Evolutionary conservation across 2,113 vertebrate species (phyloP).

Genomic region (Thermophis baileyi): DNA sequence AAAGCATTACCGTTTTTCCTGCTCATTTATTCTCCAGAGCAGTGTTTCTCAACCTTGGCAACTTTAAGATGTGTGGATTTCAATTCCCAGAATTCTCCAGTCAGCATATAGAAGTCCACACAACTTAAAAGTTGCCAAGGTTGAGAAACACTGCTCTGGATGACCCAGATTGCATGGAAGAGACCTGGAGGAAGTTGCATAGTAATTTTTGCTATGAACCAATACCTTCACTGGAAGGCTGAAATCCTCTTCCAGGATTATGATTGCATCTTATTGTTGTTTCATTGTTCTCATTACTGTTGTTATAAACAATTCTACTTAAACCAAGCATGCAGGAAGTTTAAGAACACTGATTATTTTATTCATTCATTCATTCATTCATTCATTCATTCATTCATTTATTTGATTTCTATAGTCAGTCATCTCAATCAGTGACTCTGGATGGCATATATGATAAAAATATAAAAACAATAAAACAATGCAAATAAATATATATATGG

Average conservation of each 20-base stretch:
- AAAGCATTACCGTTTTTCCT: background rate
- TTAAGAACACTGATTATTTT: background rate
- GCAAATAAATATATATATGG: background rate
- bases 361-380: background rate
- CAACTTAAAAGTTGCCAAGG: background rate
- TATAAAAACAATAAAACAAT: background rate
- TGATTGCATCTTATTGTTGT: background rate
- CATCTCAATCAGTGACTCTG: background rate
- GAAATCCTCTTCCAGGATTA: background rate
- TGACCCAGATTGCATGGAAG: background rate
- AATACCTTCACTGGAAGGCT: background rate
- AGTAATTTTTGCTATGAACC: background rate
- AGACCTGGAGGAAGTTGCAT: background rate
- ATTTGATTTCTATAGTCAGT: background rate
- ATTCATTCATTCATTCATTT: background rate
- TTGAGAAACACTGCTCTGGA: background rate
- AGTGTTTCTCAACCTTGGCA: background rate
- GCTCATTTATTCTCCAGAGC: background rate
- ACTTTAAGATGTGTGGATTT: background rate
- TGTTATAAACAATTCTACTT: background rate
- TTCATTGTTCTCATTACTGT: background rate
- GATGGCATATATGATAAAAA: background rate
- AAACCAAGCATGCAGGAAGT: slow-evolving; percentile 37
- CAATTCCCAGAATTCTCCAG: background rate
- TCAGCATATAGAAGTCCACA: background rate